Conservation (phyloP, 2,797 vertebrate species). For the Crocidura indochinensis region DNA sequence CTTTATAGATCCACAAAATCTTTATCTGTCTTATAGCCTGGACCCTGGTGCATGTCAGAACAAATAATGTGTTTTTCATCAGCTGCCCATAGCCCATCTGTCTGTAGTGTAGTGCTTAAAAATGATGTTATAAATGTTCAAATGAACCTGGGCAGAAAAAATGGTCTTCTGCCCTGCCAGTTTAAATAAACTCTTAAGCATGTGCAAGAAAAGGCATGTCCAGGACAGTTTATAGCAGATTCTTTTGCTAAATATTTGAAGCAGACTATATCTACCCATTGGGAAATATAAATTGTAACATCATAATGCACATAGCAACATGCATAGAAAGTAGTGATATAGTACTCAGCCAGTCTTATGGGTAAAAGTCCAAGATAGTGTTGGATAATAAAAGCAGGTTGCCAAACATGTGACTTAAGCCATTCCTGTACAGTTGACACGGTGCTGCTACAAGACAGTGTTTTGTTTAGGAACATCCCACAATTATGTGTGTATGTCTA, state of each 20-base stretch:
- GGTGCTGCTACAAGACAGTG: neutral
- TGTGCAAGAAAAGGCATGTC: neutral
- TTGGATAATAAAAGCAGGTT: conserved; percentile 12
- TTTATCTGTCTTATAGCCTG: too few species aligned
- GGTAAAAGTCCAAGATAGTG: neutral
- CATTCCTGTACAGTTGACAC: conserved; percentile 22
- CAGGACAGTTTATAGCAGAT: neutral
- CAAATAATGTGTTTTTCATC: too few species aligned
- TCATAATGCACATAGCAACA: neutral
- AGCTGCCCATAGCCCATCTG: too few species aligned
- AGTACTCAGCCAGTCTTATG: neutral
- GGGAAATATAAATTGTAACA: conserved; percentile 34
- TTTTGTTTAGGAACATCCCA: conserved; percentile 3
- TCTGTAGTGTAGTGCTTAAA: too few species aligned
- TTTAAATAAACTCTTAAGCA: neutral
- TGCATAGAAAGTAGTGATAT: neutral
- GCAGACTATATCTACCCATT: neutral
- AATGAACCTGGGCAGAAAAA: too few species aligned
- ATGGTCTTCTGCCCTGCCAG: too few species aligned
- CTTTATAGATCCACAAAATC: too few species aligned
- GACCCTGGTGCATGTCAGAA: too few species aligned
- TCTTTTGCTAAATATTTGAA: neutral
- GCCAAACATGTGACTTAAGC: conserved; percentile 27
- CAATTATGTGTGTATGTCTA: neutral
- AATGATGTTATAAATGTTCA: too few species aligned